phyloP scores from a whole-genome alignment of 30 jellyfish, hydroid and myxozoan genomes.

The Pseudorhiza aurosa region DNA sequence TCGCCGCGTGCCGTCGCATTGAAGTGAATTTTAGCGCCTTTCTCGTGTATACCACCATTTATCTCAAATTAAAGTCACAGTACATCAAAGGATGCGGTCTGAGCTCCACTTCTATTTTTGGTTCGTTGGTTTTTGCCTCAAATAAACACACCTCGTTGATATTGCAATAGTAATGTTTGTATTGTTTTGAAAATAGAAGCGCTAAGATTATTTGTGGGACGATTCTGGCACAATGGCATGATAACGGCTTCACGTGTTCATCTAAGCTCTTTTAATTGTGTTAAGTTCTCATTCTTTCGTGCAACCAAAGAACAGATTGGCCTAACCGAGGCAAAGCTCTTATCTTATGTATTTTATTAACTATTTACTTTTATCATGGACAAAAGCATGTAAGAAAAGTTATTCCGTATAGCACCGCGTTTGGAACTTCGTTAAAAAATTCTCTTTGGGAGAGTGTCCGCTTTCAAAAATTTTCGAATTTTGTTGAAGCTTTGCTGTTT shows the following conservation, averaged over 20 bases:
- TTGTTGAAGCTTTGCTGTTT: too few relatives aligned
- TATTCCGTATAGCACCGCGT: neutral
- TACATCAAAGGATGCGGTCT: neutral
- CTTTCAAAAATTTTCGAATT: too few relatives aligned
- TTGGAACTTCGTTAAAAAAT: neutral
- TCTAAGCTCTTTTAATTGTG: too few relatives aligned
- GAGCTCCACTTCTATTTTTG: neutral
- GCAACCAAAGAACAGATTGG: too few relatives aligned
- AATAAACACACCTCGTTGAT: neutral
- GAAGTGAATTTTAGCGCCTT: too few relatives aligned
- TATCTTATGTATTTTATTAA: too few relatives aligned
- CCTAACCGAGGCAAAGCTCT: too few relatives aligned
- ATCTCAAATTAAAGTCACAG: too few relatives aligned
- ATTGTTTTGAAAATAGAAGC: neutral
- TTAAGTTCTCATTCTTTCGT: too few relatives aligned
- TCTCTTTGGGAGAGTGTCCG: neutral
- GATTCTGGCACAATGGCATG: neutral
- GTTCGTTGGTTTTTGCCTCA: neutral
- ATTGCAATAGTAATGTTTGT: neutral
- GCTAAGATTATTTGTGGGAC: neutral
- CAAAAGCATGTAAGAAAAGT: neutral
- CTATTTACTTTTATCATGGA: neutral
- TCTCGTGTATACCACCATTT: too few relatives aligned
- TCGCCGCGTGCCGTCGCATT: too few relatives aligned
- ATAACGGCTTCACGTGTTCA: constrained; percentile 2